Conservation (phyloP, 2,888 invertebrate species). For the Cerceris ruficornis region DNA sequence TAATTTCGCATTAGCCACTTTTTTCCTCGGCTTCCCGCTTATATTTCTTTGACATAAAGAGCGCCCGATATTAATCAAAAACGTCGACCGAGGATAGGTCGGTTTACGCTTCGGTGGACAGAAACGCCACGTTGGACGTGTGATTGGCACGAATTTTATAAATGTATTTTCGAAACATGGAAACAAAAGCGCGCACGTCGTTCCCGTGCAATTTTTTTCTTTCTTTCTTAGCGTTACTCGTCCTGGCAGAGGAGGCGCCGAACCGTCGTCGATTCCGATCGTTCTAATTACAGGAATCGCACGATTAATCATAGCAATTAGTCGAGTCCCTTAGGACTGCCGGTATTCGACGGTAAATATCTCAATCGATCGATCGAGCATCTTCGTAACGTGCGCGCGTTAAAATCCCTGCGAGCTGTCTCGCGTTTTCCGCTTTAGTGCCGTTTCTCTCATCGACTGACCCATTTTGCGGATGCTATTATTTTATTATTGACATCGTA, state of each 20-base stretch:
- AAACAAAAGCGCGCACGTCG: neutral
- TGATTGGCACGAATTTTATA: too few species aligned
- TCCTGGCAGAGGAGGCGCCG: slow-evolving; percentile 55
- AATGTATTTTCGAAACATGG: neutral
- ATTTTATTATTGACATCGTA: slow-evolving; percentile 44
- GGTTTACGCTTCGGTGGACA: neutral
- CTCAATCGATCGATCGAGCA: slow-evolving; percentile 57
- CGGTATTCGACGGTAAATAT: slow-evolving; percentile 57
- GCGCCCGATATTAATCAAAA: neutral
- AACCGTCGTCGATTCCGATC: slow-evolving; percentile 63
- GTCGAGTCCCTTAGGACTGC: slow-evolving; percentile 61
- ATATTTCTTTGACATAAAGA: slow-evolving; percentile 8
- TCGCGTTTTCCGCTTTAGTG: slow-evolving; percentile 17
- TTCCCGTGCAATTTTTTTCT: neutral
- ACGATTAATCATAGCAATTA: slow-evolving; percentile 76
- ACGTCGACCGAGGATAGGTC: neutral
- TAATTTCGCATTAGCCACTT: slow-evolving; percentile 47
- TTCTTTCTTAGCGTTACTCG: neutral
- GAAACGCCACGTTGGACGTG: neutral
- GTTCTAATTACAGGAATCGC: slow-evolving; percentile 75
- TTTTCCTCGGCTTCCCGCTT: neutral
- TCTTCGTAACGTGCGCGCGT: slow-evolving; percentile 24
- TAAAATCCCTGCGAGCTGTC: slow-evolving; percentile 49
- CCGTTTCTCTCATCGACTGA: slow-evolving; percentile 40
- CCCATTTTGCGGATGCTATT: slow-evolving; percentile 47